A percentile compares a stretch with the other conserved stretches of the same genome.
Evolutionary conservation across 2,888 invertebrate species (phyloP).

Genomic region (Merodon equestris): DNA sequence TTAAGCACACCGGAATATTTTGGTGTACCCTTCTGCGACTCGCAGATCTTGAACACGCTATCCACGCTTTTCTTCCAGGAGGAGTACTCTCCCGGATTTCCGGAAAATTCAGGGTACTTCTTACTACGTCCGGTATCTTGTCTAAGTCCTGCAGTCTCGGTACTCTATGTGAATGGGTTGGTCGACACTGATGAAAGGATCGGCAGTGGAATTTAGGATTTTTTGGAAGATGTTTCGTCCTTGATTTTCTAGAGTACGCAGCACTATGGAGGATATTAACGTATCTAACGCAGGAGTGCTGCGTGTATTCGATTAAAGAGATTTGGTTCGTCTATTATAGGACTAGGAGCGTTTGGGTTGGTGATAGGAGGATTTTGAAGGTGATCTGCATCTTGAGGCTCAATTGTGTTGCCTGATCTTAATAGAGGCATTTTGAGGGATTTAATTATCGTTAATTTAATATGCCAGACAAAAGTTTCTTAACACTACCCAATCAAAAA

Average conservation of each 20-base stretch:
- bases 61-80: slow-evolving; percentile 28
- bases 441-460: not conserved
- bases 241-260: slow-evolving; percentile 8
- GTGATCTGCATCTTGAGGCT: not conserved
- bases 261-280: slow-evolving; percentile 12
- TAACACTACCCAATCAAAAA: no score
- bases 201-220: slow-evolving; percentile 3
- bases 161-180: slow-evolving; percentile 7
- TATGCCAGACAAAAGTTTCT: no score
- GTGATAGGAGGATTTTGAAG: not conserved
- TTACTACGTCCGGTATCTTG: slow-evolving; percentile 32
- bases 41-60: slow-evolving; percentile 23
- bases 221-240: slow-evolving; percentile 11
- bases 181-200: not conserved
- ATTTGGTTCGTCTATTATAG: no score
- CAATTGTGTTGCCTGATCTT: not conserved
- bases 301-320: no score
- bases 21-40: slow-evolving; percentile 16
- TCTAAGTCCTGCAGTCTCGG: slow-evolving; percentile 3
- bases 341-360: no score
- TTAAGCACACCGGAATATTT: slow-evolving; percentile 8
- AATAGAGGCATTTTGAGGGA: not conserved
- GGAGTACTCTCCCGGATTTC: slow-evolving; percentile 3
- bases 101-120: slow-evolving; percentile 21
- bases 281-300: slow-evolving; percentile 1